Conservation (phyloP, 92 coral and sea anemone species). For the Heliopora coerulea region DNA sequence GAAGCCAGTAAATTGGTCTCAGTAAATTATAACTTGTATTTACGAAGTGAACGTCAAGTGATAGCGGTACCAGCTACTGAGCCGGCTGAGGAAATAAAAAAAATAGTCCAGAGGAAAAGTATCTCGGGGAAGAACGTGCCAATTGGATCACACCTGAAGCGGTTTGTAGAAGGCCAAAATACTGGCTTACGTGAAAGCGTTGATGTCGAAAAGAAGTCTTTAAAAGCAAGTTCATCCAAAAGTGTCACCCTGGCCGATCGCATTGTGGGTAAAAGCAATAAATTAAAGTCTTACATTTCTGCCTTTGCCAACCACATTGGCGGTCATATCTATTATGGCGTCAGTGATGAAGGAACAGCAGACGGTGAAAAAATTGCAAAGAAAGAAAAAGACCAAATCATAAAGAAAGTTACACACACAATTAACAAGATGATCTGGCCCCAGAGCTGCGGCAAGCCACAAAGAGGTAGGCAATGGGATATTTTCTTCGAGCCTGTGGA, state of each 20-base stretch:
- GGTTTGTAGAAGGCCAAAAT: background rate
- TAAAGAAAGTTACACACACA: constrained; percentile 11
- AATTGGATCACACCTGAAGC: constrained; percentile 6
- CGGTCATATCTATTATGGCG: constrained; percentile 51
- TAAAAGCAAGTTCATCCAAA: constrained; percentile 18
- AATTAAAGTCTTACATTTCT: constrained; percentile 37
- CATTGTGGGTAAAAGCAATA: constrained; percentile 22
- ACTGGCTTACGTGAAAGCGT: background rate
- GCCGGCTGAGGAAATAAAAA: background rate
- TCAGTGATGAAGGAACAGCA: constrained; percentile 31
- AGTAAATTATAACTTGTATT: constrained; percentile 34
- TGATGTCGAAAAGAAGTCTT: constrained; percentile 24
- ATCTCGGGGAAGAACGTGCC: background rate
- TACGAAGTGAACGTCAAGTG: constrained; percentile 45
- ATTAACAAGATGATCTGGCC: constrained; percentile 52
- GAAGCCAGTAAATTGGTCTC: background rate
- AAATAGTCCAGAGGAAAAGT: background rate
- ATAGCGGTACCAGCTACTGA: constrained; percentile 8
- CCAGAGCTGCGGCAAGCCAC: constrained; percentile 33
- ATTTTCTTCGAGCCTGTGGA: constrained; percentile 49
- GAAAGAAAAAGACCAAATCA: constrained; percentile 24
- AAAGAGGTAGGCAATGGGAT: constrained; percentile 49
- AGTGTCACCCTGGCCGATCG: constrained; percentile 33
- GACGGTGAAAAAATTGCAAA: constrained; percentile 39
- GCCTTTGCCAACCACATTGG: constrained; percentile 51